A percentile compares a stretch with the other conserved stretches of the same genome.
Conservation (phyloP, 64 coral and sea anemone genomes). For the Orbicella faveolata region DNA sequence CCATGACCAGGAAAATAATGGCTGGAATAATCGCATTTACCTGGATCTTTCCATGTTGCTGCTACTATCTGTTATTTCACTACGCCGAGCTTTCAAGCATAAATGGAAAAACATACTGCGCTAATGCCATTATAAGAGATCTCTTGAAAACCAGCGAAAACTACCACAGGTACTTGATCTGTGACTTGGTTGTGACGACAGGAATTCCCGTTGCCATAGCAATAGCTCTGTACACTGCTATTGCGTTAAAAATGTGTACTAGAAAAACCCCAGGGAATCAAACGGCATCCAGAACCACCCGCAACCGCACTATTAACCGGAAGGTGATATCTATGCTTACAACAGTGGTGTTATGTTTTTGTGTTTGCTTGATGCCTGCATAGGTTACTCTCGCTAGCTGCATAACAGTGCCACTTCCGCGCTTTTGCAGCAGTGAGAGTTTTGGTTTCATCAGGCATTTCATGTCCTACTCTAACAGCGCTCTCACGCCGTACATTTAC, state of each 20-base stretch:
- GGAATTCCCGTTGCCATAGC: conserved; percentile 1
- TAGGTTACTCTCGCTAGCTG: conserved; percentile 28
- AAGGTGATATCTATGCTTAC: conserved; percentile 32
- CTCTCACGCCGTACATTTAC: conserved; percentile 42
- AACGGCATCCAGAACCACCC: not conserved
- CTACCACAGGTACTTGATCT: conserved; percentile 7
- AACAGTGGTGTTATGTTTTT: conserved; percentile 16
- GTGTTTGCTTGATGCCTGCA: conserved; percentile 31
- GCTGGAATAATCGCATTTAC: not conserved
- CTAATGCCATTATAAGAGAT: not conserved
- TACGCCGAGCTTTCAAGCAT: not conserved
- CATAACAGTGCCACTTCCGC: not conserved
- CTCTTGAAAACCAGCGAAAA: not conserved
- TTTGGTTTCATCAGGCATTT: not conserved
- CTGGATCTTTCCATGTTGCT: conserved; percentile 21
- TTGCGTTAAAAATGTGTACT: conserved; percentile 37
- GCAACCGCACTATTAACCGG: not conserved
- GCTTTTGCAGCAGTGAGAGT: not conserved
- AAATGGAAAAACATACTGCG: conserved; percentile 1
- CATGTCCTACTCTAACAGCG: conserved; percentile 42
- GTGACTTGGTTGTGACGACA: not conserved
- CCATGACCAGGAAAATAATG: conserved; percentile 34
- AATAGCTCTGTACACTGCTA: conserved; percentile 15
- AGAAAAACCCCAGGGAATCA: conserved; percentile 17
- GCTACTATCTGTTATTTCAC: conserved; percentile 22